A percentile compares a stretch with the other conserved stretches of the same genome.
Conservation (phyloP, 2,113 vertebrate genomes). For the Heterochromis multidens region DNA sequence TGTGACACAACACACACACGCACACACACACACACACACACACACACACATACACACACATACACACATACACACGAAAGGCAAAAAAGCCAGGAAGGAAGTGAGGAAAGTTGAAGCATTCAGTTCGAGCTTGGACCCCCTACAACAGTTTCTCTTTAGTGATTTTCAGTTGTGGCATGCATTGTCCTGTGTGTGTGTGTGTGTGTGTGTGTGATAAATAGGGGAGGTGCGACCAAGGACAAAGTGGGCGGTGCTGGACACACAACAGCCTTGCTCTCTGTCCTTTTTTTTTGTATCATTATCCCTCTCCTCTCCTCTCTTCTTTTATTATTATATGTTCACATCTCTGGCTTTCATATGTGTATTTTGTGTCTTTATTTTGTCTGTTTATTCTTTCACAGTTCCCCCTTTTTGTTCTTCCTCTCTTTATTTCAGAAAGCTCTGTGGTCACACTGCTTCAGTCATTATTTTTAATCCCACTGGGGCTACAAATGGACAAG, state of each 20-base stretch:
- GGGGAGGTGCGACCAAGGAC: constrained; percentile 47
- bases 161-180: neutral
- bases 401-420: constrained; percentile 7
- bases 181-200: constrained; percentile 8
- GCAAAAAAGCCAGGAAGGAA: constrained; percentile 51
- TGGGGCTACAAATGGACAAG: constrained; percentile 27
- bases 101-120: constrained; percentile 23
- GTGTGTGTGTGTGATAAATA: constrained; percentile 35
- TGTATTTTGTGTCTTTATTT: neutral
- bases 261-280: constrained; percentile 6
- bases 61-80: neutral
- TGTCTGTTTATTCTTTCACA: neutral
- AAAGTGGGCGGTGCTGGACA: constrained; percentile 35
- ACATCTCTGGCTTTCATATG: neutral
- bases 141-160: constrained; percentile 22
- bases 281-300: neutral
- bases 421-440: neutral
- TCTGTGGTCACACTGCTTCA: constrained; percentile 3
- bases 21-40: neutral
- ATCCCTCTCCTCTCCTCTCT: neutral
- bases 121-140: neutral
- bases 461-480: constrained; percentile 39
- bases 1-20: neutral
- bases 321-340: neutral
- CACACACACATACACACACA: too few species aligned